Evolutionary conservation across 2,797 vertebrate genomes (phyloP).

Genomic region (Bryconaethiops microstoma): DNA sequence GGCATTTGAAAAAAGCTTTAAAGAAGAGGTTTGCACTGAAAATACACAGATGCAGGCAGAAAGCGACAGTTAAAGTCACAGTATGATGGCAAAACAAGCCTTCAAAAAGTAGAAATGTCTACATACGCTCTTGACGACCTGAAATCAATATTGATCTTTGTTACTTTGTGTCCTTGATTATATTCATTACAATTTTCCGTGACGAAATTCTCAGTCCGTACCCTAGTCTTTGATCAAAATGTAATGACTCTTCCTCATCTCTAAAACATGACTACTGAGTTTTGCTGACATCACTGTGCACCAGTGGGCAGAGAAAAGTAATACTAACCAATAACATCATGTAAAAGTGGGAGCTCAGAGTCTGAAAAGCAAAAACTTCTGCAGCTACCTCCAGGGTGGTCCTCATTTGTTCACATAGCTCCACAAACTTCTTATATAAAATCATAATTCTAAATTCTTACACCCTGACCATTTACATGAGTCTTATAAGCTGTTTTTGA

Average conservation of each 20-base stretch:
- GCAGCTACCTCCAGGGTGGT: too few relatives aligned
- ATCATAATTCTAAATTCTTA: too few relatives aligned
- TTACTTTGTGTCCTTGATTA: not conserved
- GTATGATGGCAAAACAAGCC: not conserved
- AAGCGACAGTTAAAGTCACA: not conserved
- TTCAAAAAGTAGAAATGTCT: not conserved
- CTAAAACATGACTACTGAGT: too few relatives aligned
- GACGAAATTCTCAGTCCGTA: not conserved
- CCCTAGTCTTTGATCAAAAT: not conserved
- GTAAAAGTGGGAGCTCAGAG: too few relatives aligned
- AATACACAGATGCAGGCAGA: not conserved
- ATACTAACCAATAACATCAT: not conserved
- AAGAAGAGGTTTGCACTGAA: slow-evolving; percentile 17
- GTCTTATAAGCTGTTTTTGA: too few relatives aligned
- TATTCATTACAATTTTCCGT: too few relatives aligned
- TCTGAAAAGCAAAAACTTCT: too few relatives aligned
- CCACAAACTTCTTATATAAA: too few relatives aligned
- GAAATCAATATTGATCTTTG: not conserved
- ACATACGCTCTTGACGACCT: not conserved
- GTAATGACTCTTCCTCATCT: not conserved
- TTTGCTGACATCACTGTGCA: not conserved
- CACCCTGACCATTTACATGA: too few relatives aligned
- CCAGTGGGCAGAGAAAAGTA: not conserved
- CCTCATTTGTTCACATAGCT: too few relatives aligned
- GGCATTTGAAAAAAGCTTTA: slow-evolving; percentile 30